These are phyloP conservation scores for Corapipo altera DNA, from an alignment of 2,113 vertebrate species.

Conservation along the genomic window DNA sequence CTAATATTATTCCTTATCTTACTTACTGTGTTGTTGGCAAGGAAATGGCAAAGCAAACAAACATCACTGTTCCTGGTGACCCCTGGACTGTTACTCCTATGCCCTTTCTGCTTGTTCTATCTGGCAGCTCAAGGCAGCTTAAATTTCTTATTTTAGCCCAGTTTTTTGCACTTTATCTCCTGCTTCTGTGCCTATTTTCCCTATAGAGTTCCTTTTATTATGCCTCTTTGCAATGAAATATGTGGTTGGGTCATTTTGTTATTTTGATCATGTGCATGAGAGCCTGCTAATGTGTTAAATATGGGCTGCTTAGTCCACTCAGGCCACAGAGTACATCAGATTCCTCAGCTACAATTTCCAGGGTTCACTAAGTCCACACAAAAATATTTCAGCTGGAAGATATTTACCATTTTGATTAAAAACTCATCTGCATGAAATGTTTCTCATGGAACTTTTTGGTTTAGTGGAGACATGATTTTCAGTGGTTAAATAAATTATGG, in stretches of 20 bases:
- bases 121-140: background rate
- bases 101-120: background rate
- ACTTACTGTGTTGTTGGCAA: background rate
- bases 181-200: background rate
- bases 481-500: background rate
- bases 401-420: background rate
- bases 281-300: background rate
- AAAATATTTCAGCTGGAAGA: background rate
- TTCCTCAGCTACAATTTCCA: background rate
- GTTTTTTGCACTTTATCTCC: background rate
- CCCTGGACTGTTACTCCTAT: background rate
- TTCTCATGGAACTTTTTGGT: background rate
- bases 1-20: background rate
- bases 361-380: background rate
- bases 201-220: background rate
- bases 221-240: background rate
- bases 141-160: background rate
- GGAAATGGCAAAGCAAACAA: background rate
- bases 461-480: background rate
- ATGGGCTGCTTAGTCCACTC: background rate
- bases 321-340: background rate
- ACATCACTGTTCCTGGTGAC: background rate
- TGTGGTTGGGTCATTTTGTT: background rate
- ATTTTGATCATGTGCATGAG: background rate
- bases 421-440: background rate